Conservation (phyloP, 2,888 invertebrate species). For the Parasteatoda lunata region DNA sequence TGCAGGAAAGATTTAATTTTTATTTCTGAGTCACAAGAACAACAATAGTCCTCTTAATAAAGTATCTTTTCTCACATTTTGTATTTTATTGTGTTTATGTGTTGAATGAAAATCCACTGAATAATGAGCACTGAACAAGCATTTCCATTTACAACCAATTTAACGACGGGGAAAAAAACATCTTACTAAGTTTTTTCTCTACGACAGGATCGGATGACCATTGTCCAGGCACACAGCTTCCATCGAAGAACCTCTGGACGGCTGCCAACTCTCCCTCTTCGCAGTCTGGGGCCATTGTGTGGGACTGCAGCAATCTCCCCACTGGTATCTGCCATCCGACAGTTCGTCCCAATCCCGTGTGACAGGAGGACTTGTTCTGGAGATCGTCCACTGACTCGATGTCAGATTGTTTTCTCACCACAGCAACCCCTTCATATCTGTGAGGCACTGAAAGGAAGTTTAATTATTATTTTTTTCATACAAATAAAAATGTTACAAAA, state of each 20-base stretch:
- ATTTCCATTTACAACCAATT: too few relatives aligned
- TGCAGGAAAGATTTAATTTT: too few relatives aligned
- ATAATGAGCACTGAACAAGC: not conserved
- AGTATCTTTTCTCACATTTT: too few relatives aligned
- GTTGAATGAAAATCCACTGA: not conserved
- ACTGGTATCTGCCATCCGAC: slow-evolving; percentile 90
- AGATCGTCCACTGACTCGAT: slow-evolving; percentile 82
- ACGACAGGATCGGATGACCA: slow-evolving; percentile 86
- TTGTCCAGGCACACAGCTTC: slow-evolving; percentile 89
- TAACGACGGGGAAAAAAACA: not conserved
- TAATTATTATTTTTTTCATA: not conserved
- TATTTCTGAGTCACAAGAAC: too few relatives aligned
- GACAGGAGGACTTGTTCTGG: slow-evolving; percentile 86
- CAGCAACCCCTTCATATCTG: slow-evolving; percentile 87
- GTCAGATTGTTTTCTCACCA: slow-evolving; percentile 82
- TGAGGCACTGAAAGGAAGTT: slow-evolving; percentile 77
- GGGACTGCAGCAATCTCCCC: slow-evolving; percentile 83
- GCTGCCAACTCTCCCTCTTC: slow-evolving; percentile 86
- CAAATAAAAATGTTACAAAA: too few relatives aligned
- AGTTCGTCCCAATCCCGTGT: slow-evolving; percentile 89
- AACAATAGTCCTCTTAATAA: too few relatives aligned
- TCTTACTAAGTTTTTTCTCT: slow-evolving; percentile 83
- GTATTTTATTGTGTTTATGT: not conserved
- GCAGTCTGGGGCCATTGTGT: slow-evolving; percentile 82
- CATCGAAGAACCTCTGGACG: slow-evolving; percentile 84